Percentiles rank a stretch among this genome's conserved stretches.
phyloP scores from a whole-genome alignment of 1,140 invertebrate genomes.

The Drosophila kikkawai region DNA sequence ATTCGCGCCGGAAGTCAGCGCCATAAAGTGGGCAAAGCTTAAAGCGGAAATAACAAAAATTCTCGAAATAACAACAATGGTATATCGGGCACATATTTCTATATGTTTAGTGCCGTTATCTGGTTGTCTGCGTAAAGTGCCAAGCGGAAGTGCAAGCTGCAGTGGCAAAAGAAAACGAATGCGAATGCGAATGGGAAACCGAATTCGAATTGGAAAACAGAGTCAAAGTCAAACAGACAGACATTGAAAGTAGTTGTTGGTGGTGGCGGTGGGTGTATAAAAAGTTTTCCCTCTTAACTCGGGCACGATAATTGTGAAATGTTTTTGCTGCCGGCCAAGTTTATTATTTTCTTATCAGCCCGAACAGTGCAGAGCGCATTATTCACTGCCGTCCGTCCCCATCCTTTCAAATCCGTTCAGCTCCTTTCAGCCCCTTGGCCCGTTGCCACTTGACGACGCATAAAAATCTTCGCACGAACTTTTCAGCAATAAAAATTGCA shows the following conservation, averaged over 20 bases:
- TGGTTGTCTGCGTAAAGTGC: conserved; percentile 39
- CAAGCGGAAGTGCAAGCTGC: conserved; percentile 68
- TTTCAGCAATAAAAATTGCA: conserved; percentile 73
- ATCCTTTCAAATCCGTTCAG: not conserved
- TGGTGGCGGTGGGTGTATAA: not conserved
- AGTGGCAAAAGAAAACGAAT: conserved; percentile 26
- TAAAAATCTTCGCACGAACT: conserved; percentile 68
- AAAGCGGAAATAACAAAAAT: conserved; percentile 75
- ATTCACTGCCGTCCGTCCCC: conserved; percentile 14
- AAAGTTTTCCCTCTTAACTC: conserved; percentile 43
- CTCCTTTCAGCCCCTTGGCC: conserved; percentile 5
- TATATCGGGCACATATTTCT: conserved; percentile 44
- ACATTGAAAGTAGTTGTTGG: conserved; percentile 39
- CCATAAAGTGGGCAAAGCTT: conserved; percentile 66
- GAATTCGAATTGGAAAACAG: conserved; percentile 39
- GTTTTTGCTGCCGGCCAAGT: conserved; percentile 59
- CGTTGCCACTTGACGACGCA: conserved; percentile 68
- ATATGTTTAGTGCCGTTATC: conserved; percentile 43
- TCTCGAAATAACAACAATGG: conserved; percentile 58
- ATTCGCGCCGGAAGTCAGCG: conserved; percentile 58
- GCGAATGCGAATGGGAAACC: conserved; percentile 7
- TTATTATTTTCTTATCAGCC: conserved; percentile 76
- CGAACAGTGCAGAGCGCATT: conserved; percentile 36
- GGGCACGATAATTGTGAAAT: conserved; percentile 71
- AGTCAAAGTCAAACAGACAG: conserved; percentile 53